phyloP scores from a whole-genome alignment of 2,113 vertebrate genomes.

The Crotalus tigris region DNA sequence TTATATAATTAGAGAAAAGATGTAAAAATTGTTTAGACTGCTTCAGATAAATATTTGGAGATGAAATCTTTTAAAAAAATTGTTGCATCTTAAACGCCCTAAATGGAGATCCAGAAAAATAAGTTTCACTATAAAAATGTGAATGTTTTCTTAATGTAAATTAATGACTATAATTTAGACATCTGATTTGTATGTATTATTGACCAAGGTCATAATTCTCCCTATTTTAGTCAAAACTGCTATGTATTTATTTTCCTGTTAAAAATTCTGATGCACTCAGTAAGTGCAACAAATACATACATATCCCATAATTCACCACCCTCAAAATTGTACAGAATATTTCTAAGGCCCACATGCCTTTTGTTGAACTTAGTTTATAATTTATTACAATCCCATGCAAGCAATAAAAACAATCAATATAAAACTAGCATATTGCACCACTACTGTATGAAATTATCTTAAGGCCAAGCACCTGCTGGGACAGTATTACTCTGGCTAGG shows the following conservation, averaged over 20 bases:
- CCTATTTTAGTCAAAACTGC: not conserved
- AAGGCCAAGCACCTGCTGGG: not conserved
- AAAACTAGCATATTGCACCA: not conserved
- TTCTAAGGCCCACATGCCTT: not conserved
- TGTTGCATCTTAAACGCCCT: not conserved
- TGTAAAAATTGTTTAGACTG: not conserved
- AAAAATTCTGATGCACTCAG: not conserved
- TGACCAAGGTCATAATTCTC: not conserved
- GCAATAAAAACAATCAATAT: not conserved
- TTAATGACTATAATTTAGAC: not conserved
- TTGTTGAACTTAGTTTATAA: not conserved
- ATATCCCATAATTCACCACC: not conserved
- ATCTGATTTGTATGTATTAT: not conserved
- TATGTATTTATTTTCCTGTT: not conserved
- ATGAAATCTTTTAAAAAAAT: not conserved
- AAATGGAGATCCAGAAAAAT: not conserved
- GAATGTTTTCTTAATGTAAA: not conserved
- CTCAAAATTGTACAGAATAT: not conserved
- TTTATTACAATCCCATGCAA: not conserved
- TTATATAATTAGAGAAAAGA: not conserved
- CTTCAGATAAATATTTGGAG: not conserved
- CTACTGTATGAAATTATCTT: not conserved
- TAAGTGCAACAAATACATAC: not conserved
- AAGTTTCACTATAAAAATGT: not conserved
- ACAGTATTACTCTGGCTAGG: not conserved